A percentile compares a stretch with the other conserved stretches of the same genome.
phyloP scores from a whole-genome alignment of 2,888 invertebrate species.

The Smittia sp. region DNA sequence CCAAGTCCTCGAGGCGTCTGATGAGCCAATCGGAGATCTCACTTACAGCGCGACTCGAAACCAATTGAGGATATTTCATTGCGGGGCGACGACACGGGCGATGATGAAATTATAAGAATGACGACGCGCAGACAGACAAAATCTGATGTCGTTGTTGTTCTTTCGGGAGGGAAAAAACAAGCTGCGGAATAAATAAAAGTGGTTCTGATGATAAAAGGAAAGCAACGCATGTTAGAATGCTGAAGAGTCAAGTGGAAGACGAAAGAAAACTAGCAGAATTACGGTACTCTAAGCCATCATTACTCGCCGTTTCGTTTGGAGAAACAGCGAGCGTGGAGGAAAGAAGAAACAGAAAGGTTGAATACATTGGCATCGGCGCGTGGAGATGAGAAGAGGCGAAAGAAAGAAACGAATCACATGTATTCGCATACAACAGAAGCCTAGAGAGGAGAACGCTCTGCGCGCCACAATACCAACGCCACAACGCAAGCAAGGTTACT shows the following conservation, averaged over 20 bases:
- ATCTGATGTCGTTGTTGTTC: neutral
- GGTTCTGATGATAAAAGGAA: neutral
- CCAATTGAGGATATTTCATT: constrained; percentile 63
- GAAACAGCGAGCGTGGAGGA: neutral
- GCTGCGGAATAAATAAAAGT: neutral
- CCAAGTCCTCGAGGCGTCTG: constrained; percentile 70
- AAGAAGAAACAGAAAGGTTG: constrained; percentile 7
- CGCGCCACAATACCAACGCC: constrained; percentile 1
- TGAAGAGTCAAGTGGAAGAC: neutral
- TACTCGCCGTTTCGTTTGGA: constrained; percentile 14
- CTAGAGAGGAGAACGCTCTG: neutral
- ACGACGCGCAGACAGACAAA: neutral
- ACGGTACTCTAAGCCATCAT: neutral
- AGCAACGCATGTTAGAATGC: neutral
- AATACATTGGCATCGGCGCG: neutral
- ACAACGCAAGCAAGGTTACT: constrained; percentile 35
- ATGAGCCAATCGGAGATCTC: constrained; percentile 74
- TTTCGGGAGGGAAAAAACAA: neutral
- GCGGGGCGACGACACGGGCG: neutral
- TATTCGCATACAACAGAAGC: constrained; percentile 9
- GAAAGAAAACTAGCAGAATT: neutral
- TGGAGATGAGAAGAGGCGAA: constrained; percentile 10
- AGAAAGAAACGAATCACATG: constrained; percentile 31
- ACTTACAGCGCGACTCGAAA: constrained; percentile 58
- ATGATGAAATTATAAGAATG: neutral